Evolutionary conservation across 2,113 vertebrate species (phyloP), one percentile per base, ranked within the genome.

Genomic region (Parus major): DNA sequence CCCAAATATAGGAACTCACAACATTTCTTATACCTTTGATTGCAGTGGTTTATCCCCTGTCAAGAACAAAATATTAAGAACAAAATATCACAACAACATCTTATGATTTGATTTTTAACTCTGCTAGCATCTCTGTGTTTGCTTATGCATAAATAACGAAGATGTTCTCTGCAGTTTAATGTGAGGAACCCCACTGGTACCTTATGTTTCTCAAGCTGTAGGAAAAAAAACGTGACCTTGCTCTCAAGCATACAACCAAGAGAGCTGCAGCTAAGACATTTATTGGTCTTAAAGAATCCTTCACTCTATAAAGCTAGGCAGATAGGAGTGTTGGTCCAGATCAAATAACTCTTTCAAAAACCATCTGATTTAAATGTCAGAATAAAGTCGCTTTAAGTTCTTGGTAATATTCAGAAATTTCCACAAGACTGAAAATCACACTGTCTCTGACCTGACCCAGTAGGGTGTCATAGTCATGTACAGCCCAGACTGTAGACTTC

Each of bases 191-290:
- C 69, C 13, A 59, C 59, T 64, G 83, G 24, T 28, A 79, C 57
- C 46, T 94, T 93, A 70, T 70, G 72, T 81, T 88, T 89, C 84
- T 83, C 69, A 88, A 83, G 71, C 83, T 95, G 52, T 50, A 59
- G 18, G 36, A 83, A 92, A 82, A 88, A 12, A 82, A 90, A 8
- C 36, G 5, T 81, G 65, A 90, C 81, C 81, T 77, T 63, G 23
- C 92, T 73, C 55, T 91, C 87, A 84, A 11, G 42, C 15, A 19
- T n/a, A 59, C 6, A 36, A 66, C 25, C 7, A 29, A 49, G 57
- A 18, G 77, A 87, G 69, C 11, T 79, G 50, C 18, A 77, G 5
- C 35, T 29, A 53, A 84, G 25, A 42, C 23, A 29, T 91, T 87
- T 70, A 41, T 28, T 11, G 44, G 8, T 78, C 85, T 64, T 86